phyloP scores from a whole-genome alignment of 2,113 vertebrate genomes.

The Columbina picui region DNA sequence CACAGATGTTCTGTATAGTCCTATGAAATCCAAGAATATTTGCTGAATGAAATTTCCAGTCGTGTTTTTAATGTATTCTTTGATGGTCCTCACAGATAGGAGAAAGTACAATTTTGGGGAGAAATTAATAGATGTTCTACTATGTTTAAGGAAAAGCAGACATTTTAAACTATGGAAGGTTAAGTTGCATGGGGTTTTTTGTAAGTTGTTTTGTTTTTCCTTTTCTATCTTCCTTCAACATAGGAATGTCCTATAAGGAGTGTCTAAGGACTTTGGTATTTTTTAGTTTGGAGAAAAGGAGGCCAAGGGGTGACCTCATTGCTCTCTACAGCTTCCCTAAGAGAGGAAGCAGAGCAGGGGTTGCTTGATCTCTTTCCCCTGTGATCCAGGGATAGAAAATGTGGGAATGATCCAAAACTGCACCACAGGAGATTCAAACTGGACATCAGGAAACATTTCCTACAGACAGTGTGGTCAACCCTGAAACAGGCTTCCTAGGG shows the following conservation, averaged over 20 bases:
- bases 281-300: no score
- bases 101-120: neutral
- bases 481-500: neutral
- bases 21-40: neutral
- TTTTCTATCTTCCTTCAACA: no score
- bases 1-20: neutral
- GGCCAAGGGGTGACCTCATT: no score
- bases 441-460: no score
- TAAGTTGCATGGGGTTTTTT: neutral
- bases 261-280: no score
- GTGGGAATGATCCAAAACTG: neutral
- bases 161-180: neutral
- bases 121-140: neutral
- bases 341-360: no score
- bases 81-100: neutral
- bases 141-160: neutral
- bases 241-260: no score
- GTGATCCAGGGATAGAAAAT: neutral
- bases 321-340: no score
- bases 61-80: neutral
- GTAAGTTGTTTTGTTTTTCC: neutral
- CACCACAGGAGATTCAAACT: neutral
- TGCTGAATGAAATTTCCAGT: neutral
- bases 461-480: neutral
- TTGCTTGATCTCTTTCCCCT: neutral